These are phyloP conservation scores for Strongylocentrotus purpuratus DNA, from an alignment of 35 echinoderm and acorn worm species.

Conservation along the genomic window DNA sequence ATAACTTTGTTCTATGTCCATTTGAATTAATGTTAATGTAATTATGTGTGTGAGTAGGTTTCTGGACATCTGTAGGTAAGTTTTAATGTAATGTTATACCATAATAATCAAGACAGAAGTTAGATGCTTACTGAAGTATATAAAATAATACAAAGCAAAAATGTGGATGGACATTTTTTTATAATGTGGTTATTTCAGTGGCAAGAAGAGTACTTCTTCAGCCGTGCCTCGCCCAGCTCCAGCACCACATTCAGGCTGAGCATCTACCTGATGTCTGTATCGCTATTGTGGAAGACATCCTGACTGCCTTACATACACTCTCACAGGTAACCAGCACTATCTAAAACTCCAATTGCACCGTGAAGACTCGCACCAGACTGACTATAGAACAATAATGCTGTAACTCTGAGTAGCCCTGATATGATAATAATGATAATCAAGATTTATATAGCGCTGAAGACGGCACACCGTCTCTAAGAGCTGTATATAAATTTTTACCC, in stretches of 20 bases:
- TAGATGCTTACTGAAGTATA: not conserved
- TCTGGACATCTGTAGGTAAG: too few species aligned
- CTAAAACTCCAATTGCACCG: too few species aligned
- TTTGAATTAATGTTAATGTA: not conserved
- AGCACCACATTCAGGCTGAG: slow-evolving; percentile 52
- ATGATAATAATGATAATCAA: too few species aligned
- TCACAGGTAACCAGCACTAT: slow-evolving; percentile 43
- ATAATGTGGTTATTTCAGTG: slow-evolving; percentile 15
- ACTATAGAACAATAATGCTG: too few species aligned
- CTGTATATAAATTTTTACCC: too few species aligned
- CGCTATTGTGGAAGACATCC: slow-evolving; percentile 63
- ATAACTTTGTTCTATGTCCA: too few species aligned
- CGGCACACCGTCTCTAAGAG: too few species aligned
- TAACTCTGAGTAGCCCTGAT: too few species aligned
- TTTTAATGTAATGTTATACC: too few species aligned
- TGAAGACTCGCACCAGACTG: too few species aligned
- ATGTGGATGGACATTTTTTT: not conserved
- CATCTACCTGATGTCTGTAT: slow-evolving; percentile 53
- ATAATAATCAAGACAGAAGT: not conserved
- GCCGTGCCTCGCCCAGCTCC: slow-evolving; percentile 55
- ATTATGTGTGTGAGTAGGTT: too few species aligned
- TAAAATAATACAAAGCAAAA: not conserved
- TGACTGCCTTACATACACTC: slow-evolving; percentile 51
- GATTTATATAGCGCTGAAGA: too few species aligned
- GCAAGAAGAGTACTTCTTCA: slow-evolving; percentile 60